Evolutionary conservation across 2,113 vertebrate species (phyloP).

Genomic region (Sula dactylatra): DNA sequence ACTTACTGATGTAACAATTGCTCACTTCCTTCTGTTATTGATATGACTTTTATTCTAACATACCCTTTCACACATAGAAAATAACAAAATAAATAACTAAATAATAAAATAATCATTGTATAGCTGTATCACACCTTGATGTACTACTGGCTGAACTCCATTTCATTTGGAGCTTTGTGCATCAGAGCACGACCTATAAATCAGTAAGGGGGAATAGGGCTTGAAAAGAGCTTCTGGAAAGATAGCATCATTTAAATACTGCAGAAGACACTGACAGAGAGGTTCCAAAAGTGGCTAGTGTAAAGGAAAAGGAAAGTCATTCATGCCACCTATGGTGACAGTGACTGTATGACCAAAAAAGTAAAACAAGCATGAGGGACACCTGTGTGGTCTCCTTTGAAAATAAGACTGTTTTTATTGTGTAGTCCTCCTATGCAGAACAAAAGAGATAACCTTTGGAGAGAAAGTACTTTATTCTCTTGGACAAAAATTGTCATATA

Average conservation of each 20-base stretch:
- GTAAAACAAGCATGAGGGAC: neutral
- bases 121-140: neutral
- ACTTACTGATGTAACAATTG: neutral
- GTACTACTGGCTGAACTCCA: neutral
- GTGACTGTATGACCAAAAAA: neutral
- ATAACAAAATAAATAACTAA: neutral
- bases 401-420: neutral
- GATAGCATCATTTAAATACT: neutral
- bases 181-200: neutral
- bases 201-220: neutral
- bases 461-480: neutral
- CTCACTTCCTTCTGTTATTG: neutral
- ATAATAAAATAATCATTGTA: neutral
- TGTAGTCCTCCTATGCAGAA: neutral
- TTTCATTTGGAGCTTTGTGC: neutral
- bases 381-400: neutral
- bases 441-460: neutral
- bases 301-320: neutral
- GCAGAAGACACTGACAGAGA: neutral
- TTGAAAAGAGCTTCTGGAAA: constrained; percentile 7
- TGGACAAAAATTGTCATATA: neutral
- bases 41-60: neutral
- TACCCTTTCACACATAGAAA: neutral
- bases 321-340: neutral
- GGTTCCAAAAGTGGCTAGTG: neutral